Evolutionary conservation across 2,888 invertebrate species (phyloP).

Genomic region (Nebria brevicollis): DNA sequence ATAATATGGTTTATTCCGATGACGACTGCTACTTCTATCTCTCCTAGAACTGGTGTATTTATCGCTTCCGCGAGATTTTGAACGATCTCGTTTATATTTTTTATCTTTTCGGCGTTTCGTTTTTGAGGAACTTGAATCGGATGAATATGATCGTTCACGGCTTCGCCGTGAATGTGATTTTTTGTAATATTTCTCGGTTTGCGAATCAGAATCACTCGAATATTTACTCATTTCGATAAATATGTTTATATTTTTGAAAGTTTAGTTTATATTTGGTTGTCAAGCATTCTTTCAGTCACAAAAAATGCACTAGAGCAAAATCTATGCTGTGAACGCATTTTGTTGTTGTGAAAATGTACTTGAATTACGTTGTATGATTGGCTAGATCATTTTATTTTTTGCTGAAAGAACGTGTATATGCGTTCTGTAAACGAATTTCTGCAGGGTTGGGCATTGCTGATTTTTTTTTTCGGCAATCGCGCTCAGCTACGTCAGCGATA

Average conservation of each 20-base stretch:
- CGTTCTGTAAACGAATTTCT: neutral
- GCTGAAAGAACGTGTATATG: neutral
- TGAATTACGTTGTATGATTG: neutral
- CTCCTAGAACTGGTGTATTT: conserved; percentile 52
- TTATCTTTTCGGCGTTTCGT: conserved; percentile 53
- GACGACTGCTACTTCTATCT: conserved; percentile 55
- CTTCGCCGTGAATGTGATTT: conserved; percentile 58
- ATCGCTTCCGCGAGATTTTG: conserved; percentile 55
- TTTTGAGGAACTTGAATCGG: conserved; percentile 56
- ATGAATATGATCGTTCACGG: conserved; percentile 60
- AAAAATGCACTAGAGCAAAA: too few species aligned
- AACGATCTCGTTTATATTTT: conserved; percentile 53
- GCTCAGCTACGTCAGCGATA: conserved; percentile 13
- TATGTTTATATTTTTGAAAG: conserved; percentile 11
- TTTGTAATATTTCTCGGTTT: conserved; percentile 57
- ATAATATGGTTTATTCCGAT: conserved; percentile 51
- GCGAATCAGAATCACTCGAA: conserved; percentile 61
- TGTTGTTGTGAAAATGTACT: neutral
- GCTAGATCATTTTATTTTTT: neutral
- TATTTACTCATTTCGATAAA: conserved; percentile 60
- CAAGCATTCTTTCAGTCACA: too few species aligned
- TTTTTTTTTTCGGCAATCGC: neutral
- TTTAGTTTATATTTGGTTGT: conserved; percentile 21
- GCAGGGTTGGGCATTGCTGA: neutral
- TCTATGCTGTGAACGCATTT: too few species aligned